Evolutionary conservation across 2,888 invertebrate species (phyloP).

Genomic region (Lasioglossum villosulum): DNA sequence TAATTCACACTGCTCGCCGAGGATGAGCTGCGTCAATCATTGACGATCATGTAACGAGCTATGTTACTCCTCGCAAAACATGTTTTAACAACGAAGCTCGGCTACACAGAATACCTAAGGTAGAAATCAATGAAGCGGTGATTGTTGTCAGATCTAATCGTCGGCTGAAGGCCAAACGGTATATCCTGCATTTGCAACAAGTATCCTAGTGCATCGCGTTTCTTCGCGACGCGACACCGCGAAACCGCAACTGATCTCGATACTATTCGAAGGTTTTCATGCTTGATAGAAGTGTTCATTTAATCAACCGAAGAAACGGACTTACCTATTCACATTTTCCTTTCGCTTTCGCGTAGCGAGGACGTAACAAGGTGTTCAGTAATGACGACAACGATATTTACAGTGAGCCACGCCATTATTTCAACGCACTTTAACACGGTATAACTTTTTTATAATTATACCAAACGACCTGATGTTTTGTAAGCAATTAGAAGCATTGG

Average conservation of each 20-base stretch:
- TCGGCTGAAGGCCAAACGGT: constrained; percentile 55
- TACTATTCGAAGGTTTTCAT: constrained; percentile 6
- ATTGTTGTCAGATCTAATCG: constrained; percentile 59
- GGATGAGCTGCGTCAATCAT: constrained; percentile 4
- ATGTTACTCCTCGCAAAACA: constrained; percentile 34
- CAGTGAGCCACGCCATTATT: too few relatives aligned
- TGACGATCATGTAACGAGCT: constrained; percentile 6
- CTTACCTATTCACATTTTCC: not conserved
- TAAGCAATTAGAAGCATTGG: too few relatives aligned
- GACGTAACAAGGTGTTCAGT: not conserved
- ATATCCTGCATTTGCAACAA: constrained; percentile 25
- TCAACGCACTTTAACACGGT: too few relatives aligned
- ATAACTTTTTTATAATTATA: too few relatives aligned
- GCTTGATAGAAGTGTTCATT: not conserved
- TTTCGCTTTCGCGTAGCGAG: constrained; percentile 7
- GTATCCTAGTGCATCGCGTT: constrained; percentile 19
- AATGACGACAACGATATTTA: not conserved
- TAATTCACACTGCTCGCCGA: constrained; percentile 11
- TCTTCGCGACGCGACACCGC: not conserved
- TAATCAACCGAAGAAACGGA: not conserved
- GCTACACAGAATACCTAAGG: constrained; percentile 39
- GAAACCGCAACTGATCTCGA: constrained; percentile 15
- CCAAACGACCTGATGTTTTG: too few relatives aligned
- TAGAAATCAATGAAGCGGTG: constrained; percentile 48
- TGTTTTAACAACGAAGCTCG: constrained; percentile 45